A percentile compares a stretch with the other conserved stretches of the same genome.
phyloP scores from a whole-genome alignment of 2,888 invertebrate species.

The Epinotia demarniana region DNA sequence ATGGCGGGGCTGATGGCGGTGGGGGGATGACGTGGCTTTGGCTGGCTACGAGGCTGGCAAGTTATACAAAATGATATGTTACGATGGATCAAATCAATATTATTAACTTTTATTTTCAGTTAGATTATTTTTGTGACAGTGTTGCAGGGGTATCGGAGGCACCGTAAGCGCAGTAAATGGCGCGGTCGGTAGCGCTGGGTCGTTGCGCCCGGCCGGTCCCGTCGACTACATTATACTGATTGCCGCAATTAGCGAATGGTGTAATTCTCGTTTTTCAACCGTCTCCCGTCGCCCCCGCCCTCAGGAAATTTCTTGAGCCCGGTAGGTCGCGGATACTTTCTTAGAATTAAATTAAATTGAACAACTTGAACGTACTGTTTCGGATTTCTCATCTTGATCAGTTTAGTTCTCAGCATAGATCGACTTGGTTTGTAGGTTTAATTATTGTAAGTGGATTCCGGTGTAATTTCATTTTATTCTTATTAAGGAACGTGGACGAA shows the following conservation, averaged over 20 bases:
- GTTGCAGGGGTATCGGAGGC: background rate
- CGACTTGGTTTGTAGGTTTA: constrained; percentile 65
- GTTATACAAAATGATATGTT: too few relatives aligned
- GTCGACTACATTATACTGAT: constrained; percentile 84
- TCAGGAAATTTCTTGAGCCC: constrained; percentile 79
- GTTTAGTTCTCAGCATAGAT: constrained; percentile 63
- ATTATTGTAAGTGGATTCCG: constrained; percentile 75
- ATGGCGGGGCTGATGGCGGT: too few relatives aligned
- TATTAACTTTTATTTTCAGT: background rate
- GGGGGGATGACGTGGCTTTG: too few relatives aligned
- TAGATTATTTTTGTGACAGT: background rate
- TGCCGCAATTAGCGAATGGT: constrained; percentile 83
- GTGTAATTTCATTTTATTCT: constrained; percentile 43
- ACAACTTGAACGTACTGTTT: constrained; percentile 75
- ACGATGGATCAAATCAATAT: background rate
- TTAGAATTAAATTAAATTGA: constrained; percentile 80
- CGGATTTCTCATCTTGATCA: constrained; percentile 73
- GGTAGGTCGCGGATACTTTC: constrained; percentile 74
- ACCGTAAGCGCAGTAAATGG: constrained; percentile 21
- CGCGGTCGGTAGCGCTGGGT: constrained; percentile 45
- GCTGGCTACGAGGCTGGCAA: too few relatives aligned
- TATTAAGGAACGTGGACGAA: constrained; percentile 6
- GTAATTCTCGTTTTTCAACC: constrained; percentile 82
- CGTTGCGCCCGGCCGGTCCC: constrained; percentile 67
- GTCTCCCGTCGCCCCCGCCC: constrained; percentile 58